These are phyloP conservation scores for Pseudomugil gertrudae DNA, from an alignment of 2,797 vertebrate species.

Conservation along the genomic window DNA sequence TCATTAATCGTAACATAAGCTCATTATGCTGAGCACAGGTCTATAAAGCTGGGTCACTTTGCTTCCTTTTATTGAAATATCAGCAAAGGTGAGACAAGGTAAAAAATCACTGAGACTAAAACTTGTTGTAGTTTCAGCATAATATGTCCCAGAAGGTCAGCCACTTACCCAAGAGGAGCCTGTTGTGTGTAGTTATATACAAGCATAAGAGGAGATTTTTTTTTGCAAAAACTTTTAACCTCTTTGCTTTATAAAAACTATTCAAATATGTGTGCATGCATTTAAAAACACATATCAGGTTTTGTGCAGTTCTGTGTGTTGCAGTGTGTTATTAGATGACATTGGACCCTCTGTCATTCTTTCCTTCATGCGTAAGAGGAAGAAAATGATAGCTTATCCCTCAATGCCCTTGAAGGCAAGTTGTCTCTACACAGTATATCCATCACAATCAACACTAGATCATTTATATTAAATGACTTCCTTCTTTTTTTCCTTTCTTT, in stretches of 20 bases:
- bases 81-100: constrained; percentile 73
- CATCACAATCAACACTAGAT: constrained; percentile 85
- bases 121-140: constrained; percentile 65
- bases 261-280: neutral
- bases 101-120: constrained; percentile 65
- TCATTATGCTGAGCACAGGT: constrained; percentile 83
- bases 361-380: constrained; percentile 74
- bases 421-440: constrained; percentile 83
- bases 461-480: constrained; percentile 83
- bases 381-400: constrained; percentile 84
- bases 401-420: constrained; percentile 84
- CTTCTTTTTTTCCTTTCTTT: constrained; percentile 23
- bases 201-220: constrained; percentile 7
- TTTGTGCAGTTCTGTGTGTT: constrained; percentile 45
- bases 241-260: constrained; percentile 5
- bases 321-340: constrained; percentile 74
- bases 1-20: constrained; percentile 83
- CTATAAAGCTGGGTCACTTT: constrained; percentile 83
- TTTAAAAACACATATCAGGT: constrained; percentile 14
- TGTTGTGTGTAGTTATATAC: constrained; percentile 36
- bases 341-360: constrained; percentile 77
- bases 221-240: neutral
- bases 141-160: constrained; percentile 63
- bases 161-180: constrained; percentile 29
- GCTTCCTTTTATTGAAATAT: constrained; percentile 79